Conservation (phyloP, 2,113 vertebrate species). For the Gobius niger region DNA sequence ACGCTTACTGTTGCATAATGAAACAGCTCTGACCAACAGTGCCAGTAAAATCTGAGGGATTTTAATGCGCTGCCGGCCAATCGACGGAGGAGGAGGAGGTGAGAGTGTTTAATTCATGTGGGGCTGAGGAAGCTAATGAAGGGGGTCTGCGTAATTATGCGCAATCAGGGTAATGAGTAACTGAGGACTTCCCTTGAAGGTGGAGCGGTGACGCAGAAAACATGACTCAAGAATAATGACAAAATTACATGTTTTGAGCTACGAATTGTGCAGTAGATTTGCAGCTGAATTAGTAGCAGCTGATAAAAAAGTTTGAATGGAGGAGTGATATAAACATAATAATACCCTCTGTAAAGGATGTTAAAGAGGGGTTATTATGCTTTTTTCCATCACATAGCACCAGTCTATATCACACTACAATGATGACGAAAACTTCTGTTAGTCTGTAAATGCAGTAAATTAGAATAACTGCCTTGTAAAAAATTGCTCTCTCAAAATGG, state of each 20-base stretch:
- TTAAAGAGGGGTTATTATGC: no score
- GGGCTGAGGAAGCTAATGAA: slow-evolving; percentile 10
- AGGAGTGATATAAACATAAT: no score
- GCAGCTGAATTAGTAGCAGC: neutral
- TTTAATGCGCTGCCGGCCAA: neutral
- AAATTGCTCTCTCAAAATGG: no score
- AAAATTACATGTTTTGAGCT: neutral
- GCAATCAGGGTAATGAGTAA: slow-evolving; percentile 29
- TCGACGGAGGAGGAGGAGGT: neutral
- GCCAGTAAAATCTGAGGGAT: neutral
- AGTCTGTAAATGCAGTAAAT: no score
- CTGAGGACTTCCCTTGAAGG: slow-evolving; percentile 1
- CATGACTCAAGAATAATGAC: neutral
- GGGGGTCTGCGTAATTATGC: slow-evolving; percentile 27
- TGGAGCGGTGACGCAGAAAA: neutral
- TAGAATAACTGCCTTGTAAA: no score
- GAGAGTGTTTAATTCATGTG: slow-evolving; percentile 7
- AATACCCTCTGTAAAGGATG: no score
- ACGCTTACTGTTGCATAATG: slow-evolving; percentile 1
- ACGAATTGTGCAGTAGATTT: no score
- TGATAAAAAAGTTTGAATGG: neutral
- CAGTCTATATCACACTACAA: no score
- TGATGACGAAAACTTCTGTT: no score
- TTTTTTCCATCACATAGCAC: no score
- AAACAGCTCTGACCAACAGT: neutral